Percentiles rank a stretch among this genome's conserved stretches.
Conservation (phyloP, 2,888 invertebrate species). For the Isotomurus palustris region DNA sequence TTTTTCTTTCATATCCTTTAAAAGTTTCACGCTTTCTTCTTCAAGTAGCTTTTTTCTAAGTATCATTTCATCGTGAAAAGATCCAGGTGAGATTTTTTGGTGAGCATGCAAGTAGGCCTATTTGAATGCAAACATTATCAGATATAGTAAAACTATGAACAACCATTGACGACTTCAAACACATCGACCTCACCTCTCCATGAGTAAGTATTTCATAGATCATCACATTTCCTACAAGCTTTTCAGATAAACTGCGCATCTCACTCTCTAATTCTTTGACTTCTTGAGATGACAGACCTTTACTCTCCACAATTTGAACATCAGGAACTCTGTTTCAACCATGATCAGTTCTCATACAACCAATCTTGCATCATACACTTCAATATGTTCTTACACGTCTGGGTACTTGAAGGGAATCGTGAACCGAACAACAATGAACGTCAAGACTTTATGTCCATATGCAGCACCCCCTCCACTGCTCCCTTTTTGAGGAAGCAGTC, state of each 20-base stretch:
- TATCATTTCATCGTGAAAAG: constrained; percentile 89
- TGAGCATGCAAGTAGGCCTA: constrained; percentile 71
- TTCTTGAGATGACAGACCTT: constrained; percentile 70
- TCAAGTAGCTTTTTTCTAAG: constrained; percentile 64
- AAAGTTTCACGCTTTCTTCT: constrained; percentile 51
- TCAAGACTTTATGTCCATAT: constrained; percentile 57
- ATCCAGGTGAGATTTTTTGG: constrained; percentile 73
- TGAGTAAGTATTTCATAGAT: constrained; percentile 76
- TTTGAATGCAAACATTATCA: not conserved
- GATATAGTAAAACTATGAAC: not conserved
- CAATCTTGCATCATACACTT: constrained; percentile 52
- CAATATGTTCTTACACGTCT: constrained; percentile 55
- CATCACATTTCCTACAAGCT: constrained; percentile 73
- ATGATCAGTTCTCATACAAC: not conserved
- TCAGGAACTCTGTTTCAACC: constrained; percentile 55
- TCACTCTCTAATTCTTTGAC: constrained; percentile 60
- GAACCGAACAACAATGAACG: constrained; percentile 69
- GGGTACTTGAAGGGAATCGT: constrained; percentile 74
- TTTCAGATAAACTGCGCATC: constrained; percentile 58
- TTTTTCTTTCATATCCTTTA: constrained; percentile 61
- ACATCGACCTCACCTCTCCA: constrained; percentile 59
- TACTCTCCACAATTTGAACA: constrained; percentile 66
- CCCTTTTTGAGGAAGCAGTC: constrained; percentile 70
- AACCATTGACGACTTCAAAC: not conserved
- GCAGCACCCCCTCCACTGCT: constrained; percentile 55